Percentiles rank a stretch among this genome's conserved stretches.
phyloP scores from a whole-genome alignment of 2,888 invertebrate genomes.

The Aricia artaxerxes region DNA sequence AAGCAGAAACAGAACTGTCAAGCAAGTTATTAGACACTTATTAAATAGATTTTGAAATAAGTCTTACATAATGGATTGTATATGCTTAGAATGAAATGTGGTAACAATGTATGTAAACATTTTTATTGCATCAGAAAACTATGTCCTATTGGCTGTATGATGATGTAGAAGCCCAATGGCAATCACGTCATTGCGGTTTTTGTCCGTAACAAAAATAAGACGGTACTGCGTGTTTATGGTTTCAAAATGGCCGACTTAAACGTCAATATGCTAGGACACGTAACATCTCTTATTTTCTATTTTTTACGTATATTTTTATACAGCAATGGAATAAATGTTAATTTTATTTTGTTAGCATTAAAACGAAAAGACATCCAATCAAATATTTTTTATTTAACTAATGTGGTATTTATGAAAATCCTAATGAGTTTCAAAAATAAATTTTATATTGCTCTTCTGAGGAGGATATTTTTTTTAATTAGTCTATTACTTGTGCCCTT shows the following conservation, averaged over 20 bases:
- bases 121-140: neutral
- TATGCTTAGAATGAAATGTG: conserved; percentile 10
- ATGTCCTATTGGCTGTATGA: conserved; percentile 13
- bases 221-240: conserved; percentile 31
- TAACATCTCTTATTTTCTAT: conserved; percentile 66
- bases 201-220: conserved; percentile 30
- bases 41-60: neutral
- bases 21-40: neutral
- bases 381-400: conserved; percentile 66
- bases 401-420: conserved; percentile 58
- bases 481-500: conserved; percentile 34
- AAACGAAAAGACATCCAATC: conserved; percentile 78
- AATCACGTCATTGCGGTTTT: neutral
- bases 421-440: conserved; percentile 71
- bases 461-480: conserved; percentile 50
- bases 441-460: conserved; percentile 76
- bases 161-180: neutral
- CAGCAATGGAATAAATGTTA: conserved; percentile 77
- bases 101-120: conserved; percentile 7
- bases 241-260: conserved; percentile 31
- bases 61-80: conserved; percentile 15
- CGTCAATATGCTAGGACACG: conserved; percentile 45
- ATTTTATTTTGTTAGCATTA: conserved; percentile 80
- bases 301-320: conserved; percentile 80
- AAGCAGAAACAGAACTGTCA: neutral